Evolutionary conservation across 2,888 invertebrate species (phyloP).

Genomic region (Resseliella maxima): DNA sequence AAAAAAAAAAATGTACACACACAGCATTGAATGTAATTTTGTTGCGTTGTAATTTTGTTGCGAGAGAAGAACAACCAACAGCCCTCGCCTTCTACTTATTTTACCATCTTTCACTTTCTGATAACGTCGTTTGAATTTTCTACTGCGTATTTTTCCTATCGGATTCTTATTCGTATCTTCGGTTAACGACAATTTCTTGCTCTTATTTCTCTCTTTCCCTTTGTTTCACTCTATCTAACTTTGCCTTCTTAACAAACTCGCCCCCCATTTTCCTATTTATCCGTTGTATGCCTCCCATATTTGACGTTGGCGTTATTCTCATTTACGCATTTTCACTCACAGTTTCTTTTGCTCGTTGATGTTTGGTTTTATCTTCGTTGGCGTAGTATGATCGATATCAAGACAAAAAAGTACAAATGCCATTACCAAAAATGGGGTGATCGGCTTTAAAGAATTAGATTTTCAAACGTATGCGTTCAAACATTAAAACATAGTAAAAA

Average conservation of each 20-base stretch:
- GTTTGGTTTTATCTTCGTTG: neutral
- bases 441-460: neutral
- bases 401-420: neutral
- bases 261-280: too few species aligned
- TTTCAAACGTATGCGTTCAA: neutral
- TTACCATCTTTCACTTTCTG: neutral
- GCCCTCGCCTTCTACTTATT: constrained; percentile 4
- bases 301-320: constrained; percentile 4
- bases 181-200: neutral
- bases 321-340: neutral
- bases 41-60: neutral
- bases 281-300: neutral
- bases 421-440: neutral
- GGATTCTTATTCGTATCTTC: constrained; percentile 42
- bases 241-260: too few species aligned
- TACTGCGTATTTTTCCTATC: constrained; percentile 43
- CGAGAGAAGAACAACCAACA: neutral
- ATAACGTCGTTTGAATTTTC: neutral
- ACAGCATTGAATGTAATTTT: constrained; percentile 36
- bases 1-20: too few species aligned
- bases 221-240: too few species aligned
- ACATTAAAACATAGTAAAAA: neutral
- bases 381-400: constrained; percentile 6
- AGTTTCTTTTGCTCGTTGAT: neutral
- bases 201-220: neutral